These are phyloP conservation scores for Podarcis siculus DNA, from an alignment of 2,797 vertebrate species.

Conservation along the genomic window DNA sequence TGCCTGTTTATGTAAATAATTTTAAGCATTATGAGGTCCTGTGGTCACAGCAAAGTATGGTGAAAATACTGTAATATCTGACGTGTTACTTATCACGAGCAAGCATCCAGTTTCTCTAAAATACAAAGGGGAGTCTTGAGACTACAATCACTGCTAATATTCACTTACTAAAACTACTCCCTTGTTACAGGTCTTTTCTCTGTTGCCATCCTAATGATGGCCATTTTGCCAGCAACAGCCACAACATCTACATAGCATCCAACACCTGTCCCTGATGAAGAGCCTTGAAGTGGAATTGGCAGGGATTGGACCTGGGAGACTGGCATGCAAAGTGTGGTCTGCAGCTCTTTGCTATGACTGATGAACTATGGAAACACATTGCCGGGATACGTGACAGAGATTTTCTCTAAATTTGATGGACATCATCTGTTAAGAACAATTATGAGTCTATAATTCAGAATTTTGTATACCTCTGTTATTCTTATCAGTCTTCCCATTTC, in stretches of 20 bases:
- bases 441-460: not conserved
- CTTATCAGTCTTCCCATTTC: not conserved
- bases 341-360: not conserved
- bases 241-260: not conserved
- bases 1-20: conserved; percentile 24
- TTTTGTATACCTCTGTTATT: not conserved
- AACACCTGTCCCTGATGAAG: not conserved
- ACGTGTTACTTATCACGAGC: not conserved
- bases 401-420: not conserved
- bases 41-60: not conserved
- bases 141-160: not conserved
- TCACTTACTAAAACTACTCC: not conserved
- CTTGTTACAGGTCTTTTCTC: not conserved
- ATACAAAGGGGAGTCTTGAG: not conserved
- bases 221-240: not conserved
- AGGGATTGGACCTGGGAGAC: not conserved
- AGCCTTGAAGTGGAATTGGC: not conserved
- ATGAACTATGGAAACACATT: not conserved
- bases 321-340: not conserved
- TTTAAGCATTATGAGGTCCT: conserved; percentile 13
- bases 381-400: not conserved
- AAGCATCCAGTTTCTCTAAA: not conserved
- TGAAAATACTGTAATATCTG: not conserved
- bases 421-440: not conserved
- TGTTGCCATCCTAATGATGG: not conserved